Base-by-base conservation (phyloP, 2,797 vertebrate genomes). In the Coracias cyanogaster region DNA sequence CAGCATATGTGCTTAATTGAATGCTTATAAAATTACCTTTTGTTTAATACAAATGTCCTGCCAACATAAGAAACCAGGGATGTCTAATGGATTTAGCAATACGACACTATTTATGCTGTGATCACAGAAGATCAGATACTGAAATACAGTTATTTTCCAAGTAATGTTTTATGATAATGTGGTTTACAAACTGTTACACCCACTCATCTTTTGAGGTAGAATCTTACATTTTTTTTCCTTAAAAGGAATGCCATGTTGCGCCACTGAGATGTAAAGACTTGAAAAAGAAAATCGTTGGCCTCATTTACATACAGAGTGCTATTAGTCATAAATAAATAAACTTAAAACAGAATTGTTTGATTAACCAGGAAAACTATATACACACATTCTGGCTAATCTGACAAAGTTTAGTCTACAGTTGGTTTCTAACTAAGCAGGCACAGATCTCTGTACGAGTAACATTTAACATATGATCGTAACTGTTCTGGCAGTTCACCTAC, bases 21-120 rank as follows among this genome's bases (percentile, higher is more conserved):
- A 90, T 17, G 37, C 87, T 92, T 93, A 89, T 52, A 90, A 84
- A 86, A 89, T 80, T 73, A 95, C 89, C 87, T 96, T 91, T 94
- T 84, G 26, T 90, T 93, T 73, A 70, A 85, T 33, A 84, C 21
- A 77, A 35, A 83, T 35, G 60, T 93, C 60, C 80, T 90, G 73
- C 70, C 88, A 96, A 64, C 28, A 57, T 37, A 90, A 91, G 46
- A 69, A 88, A 62, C 4, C 35, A 55, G 48, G 39, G 70, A 45
- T 49, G 73, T 26, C 78, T 80, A 80, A 74, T 51, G 45, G 62
- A 66, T 89, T 94, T 84, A 91, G 58, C 82, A 84, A 64, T 28
- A 66, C 33, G 55, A 58, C 64, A 57, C 70, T 73, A 31, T 80
- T 86, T 82, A 57, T 35, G 31, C 29, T 72, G 41, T 21, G 57